Base-by-base conservation (phyloP, 2,888 invertebrate species). In the Phorcus lineatus region DNA sequence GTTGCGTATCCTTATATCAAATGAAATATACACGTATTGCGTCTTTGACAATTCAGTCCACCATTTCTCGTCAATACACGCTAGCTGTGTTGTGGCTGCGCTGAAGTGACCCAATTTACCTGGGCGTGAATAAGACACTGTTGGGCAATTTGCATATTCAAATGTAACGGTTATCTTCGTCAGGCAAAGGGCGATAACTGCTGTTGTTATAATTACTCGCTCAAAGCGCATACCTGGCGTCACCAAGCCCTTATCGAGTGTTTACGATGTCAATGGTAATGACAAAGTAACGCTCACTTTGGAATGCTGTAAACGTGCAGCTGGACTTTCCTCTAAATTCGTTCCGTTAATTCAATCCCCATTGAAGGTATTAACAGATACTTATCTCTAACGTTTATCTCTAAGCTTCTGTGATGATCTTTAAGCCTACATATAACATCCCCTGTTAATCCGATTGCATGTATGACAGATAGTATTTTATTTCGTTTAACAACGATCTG, bases 171-270 rank as follows among this genome's bases (percentile, higher is more conserved):
- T 19, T 36, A 6, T 17, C 11, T 4, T 36, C 1, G 11, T 70
- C n/a, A 36, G 13, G 6, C 16, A 70, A 70, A 40, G 70, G 70
- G 70, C 19, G 40, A n/a, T n/a, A 70, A 70, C 70, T 70, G 70
- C 36, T 40, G 70, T 70, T 19, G 70, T 17, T 36, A 9, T 17
- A 0, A n/a, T 2, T 28, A n/a, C 19, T 28, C 36, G 40, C n/a
- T 17, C 17, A 9, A 11, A 40, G n/a, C 19, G 55, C 79, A 79
- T 79, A 74, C 57, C 79, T 74, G 53, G 79, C 79, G 79, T 79
- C 79, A 74, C 40, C 24, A n/a, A 62, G 77, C 77, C 77, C 77
- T 78, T 22, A 78, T 52, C 62, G 19, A n/a, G 77, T 22, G 66
- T 78, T 40, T n/a, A 19, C 66, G 66, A 78, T 70, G 40, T 40